Conservation (phyloP, 2,888 invertebrate species). For the Tuta absoluta region DNA sequence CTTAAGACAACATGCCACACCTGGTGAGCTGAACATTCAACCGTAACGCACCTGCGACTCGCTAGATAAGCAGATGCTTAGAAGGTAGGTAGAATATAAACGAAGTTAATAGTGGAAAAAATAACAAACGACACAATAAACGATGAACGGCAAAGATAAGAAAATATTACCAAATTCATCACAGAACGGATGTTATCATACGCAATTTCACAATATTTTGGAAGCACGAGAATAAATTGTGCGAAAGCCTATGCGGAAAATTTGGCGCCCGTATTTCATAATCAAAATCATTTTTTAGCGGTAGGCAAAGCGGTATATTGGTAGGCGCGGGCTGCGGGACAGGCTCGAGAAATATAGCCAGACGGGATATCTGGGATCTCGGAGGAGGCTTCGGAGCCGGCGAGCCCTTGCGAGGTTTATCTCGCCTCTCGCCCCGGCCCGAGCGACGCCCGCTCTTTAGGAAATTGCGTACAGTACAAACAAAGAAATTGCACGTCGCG, state of each 20-base stretch:
- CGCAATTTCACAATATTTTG: constrained; percentile 46
- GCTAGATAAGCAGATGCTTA: constrained; percentile 28
- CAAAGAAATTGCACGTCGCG: constrained; percentile 71
- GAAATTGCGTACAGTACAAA: constrained; percentile 74
- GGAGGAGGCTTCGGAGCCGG: constrained; percentile 50
- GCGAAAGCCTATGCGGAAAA: constrained; percentile 49
- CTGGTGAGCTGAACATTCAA: constrained; percentile 50
- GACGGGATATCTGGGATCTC: constrained; percentile 66
- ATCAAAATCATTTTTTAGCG: constrained; percentile 63
- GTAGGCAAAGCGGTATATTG: constrained; percentile 36
- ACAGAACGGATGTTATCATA: constrained; percentile 10
- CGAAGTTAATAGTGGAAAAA: not conserved
- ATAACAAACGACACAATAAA: not conserved
- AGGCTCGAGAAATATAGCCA: constrained; percentile 54
- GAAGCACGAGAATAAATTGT: constrained; percentile 47
- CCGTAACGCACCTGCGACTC: constrained; percentile 23
- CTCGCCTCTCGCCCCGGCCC: constrained; percentile 49
- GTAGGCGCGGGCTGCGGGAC: constrained; percentile 42
- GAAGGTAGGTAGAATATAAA: not conserved
- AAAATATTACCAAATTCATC: constrained; percentile 15
- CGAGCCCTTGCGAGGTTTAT: constrained; percentile 62
- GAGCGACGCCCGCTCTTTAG: constrained; percentile 59
- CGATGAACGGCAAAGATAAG: not conserved
- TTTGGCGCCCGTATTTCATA: constrained; percentile 59
- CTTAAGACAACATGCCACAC: constrained; percentile 42